A percentile compares a stretch with the other conserved stretches of the same genome.
These are phyloP conservation scores for Clavelina lepadiformis DNA, from an alignment of 23 tunicate genomes.

Conservation along the genomic window DNA sequence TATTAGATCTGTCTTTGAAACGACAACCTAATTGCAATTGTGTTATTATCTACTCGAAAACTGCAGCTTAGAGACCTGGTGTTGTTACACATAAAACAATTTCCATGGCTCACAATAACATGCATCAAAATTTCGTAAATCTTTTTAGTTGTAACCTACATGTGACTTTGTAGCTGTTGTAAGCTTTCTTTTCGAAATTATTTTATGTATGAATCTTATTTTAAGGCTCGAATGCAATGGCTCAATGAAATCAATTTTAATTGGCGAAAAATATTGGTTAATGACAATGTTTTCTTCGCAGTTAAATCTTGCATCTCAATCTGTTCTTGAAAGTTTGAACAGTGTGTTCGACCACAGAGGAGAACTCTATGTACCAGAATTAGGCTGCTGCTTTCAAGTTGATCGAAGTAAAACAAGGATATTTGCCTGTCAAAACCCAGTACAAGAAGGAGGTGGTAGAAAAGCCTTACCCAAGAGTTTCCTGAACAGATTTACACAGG, in stretches of 20 bases:
- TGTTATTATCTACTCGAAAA: too few relatives aligned
- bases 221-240: too few relatives aligned
- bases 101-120: too few relatives aligned
- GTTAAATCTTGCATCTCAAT: slow-evolving; percentile 92
- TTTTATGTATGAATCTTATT: too few relatives aligned
- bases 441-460: slow-evolving; percentile 96
- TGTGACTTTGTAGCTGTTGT: not conserved
- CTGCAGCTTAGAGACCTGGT: too few relatives aligned
- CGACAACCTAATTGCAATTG: too few relatives aligned
- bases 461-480: slow-evolving; percentile 87
- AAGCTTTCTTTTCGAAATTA: too few relatives aligned
- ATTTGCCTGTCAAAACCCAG: slow-evolving; percentile 98
- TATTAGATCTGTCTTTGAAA: too few relatives aligned
- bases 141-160: not conserved
- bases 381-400: slow-evolving; percentile 53
- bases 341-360: slow-evolving; percentile 95
- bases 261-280: not conserved
- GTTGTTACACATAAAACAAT: too few relatives aligned
- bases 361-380: slow-evolving; percentile 80
- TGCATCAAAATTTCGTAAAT: too few relatives aligned
- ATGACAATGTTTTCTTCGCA: slow-evolving; percentile 6
- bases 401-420: slow-evolving; percentile 60
- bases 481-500: slow-evolving; percentile 91
- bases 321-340: slow-evolving; percentile 94
- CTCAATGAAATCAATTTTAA: not conserved